These are phyloP conservation scores for Ctenosaura bakeri DNA, from an alignment of 2,797 vertebrate species.

Conservation along the genomic window DNA sequence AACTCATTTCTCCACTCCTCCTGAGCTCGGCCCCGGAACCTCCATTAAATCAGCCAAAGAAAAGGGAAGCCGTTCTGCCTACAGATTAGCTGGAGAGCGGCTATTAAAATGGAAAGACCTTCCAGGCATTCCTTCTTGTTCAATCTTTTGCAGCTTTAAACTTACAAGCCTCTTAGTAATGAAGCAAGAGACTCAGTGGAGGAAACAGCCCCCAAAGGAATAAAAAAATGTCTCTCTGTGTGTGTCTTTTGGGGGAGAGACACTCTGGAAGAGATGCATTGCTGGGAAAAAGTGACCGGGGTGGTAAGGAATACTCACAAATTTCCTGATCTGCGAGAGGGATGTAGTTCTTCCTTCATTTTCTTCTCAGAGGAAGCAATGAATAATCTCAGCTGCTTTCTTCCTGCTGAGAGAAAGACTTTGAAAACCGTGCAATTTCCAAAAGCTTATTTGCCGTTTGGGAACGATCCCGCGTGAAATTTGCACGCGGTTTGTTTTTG, in stretches of 20 bases:
- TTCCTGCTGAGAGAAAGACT: too few species aligned
- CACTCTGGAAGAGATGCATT: fast-evolving
- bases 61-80: background rate
- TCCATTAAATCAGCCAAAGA: background rate
- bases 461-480: too few species aligned
- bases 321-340: too few species aligned
- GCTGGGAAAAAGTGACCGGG: background rate
- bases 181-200: constrained; percentile 29
- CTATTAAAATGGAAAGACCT: background rate
- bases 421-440: too few species aligned
- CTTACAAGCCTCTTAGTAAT: constrained; percentile 38
- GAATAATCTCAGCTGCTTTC: too few species aligned
- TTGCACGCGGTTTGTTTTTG: too few species aligned
- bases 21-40: background rate
- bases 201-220: background rate
- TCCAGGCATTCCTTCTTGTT: background rate
- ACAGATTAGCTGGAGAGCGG: constrained; percentile 8
- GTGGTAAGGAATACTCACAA: too few species aligned
- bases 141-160: constrained; percentile 22
- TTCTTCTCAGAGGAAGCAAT: too few species aligned
- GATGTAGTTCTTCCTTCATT: too few species aligned
- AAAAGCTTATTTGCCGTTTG: too few species aligned
- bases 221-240: too few species aligned
- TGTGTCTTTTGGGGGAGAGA: background rate
- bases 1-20: background rate